Evolutionary conservation across 2,888 invertebrate species (phyloP), one percentile per base, ranked within the genome.

Genomic region (Calameuta filiformis): DNA sequence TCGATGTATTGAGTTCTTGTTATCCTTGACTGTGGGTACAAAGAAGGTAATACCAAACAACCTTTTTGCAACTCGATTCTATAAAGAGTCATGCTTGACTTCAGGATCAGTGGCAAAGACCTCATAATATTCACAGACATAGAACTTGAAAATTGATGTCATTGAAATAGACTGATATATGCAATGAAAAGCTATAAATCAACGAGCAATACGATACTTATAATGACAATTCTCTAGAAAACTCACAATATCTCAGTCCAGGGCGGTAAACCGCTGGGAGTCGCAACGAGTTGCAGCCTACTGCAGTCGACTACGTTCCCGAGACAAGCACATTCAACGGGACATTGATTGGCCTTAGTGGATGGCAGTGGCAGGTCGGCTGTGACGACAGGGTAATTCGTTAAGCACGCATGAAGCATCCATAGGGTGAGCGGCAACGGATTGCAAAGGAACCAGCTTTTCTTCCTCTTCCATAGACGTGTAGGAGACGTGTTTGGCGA

Each of bases 191-290:
- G 30, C 1, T 23, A 23, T 33, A 11, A 71, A 30, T 30, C 71
- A 71, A 11, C 11, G 11, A 68, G 75, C 30, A 68, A 33, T 31
- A 68, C n/a, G 6, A 33, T 71, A 31, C 33, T 31, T 35, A 40
- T n/a, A n/a, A 35, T 11, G n/a, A n/a, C 3, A 12, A 35, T 56
- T 56, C 23, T 23, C 23, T 23, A 56, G 31, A 12, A 75, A 83
- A 89, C 91, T 91, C 81, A 92, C 91, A 92, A 82, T 40, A 80
- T 85, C 80, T 89, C 89, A 35, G 90, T 90, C 92, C 92, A 92
- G 37, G 88, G 89, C 80, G 92, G 92, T 78, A 92, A 79, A 23
- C 89, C 88, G 77, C 87, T 90, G 56, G 92, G 91, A 80, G 90
- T 88, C 75, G 85, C 87, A 77, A 88, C 85, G 75, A 91, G 85